A percentile compares a stretch with the other conserved stretches of the same genome.
These are phyloP conservation scores for Eulimnadia texana DNA, from an alignment of 1,140 invertebrate genomes.

Conservation along the genomic window DNA sequence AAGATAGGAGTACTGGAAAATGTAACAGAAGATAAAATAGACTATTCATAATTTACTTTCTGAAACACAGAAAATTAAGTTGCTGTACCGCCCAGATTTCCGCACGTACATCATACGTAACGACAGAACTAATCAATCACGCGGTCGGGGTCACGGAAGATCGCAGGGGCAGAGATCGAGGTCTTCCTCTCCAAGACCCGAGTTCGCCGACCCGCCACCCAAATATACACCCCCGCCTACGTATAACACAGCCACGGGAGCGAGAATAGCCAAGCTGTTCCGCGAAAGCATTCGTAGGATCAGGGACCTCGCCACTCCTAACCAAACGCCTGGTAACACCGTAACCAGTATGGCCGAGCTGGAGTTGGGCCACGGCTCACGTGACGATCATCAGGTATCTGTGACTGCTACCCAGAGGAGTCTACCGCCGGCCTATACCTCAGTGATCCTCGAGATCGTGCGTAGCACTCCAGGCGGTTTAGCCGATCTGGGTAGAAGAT, in stretches of 20 bases:
- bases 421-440: constrained; percentile 45
- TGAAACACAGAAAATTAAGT: constrained; percentile 48
- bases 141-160: constrained; percentile 16
- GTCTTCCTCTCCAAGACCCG: constrained; percentile 21
- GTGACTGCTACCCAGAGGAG: constrained; percentile 16
- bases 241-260: constrained; percentile 77
- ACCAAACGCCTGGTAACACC: constrained; percentile 29
- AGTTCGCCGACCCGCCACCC: constrained; percentile 63
- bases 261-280: constrained; percentile 58
- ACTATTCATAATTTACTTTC: not conserved
- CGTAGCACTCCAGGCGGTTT: constrained; percentile 4
- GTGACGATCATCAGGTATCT: constrained; percentile 9
- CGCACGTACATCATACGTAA: constrained; percentile 2
- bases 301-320: constrained; percentile 18
- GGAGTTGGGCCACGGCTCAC: not conserved
- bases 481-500: constrained; percentile 15
- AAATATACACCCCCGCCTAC: constrained; percentile 86
- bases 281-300: constrained; percentile 58
- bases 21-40: not conserved
- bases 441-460: constrained; percentile 44
- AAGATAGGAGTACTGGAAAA: not conserved
- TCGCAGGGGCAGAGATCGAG: constrained; percentile 1
- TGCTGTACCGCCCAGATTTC: constrained; percentile 47
- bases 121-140: not conserved
- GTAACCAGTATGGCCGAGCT: constrained; percentile 26